phyloP scores from a whole-genome alignment of 2,797 vertebrate genomes.

The Acropternis orthonyx region DNA sequence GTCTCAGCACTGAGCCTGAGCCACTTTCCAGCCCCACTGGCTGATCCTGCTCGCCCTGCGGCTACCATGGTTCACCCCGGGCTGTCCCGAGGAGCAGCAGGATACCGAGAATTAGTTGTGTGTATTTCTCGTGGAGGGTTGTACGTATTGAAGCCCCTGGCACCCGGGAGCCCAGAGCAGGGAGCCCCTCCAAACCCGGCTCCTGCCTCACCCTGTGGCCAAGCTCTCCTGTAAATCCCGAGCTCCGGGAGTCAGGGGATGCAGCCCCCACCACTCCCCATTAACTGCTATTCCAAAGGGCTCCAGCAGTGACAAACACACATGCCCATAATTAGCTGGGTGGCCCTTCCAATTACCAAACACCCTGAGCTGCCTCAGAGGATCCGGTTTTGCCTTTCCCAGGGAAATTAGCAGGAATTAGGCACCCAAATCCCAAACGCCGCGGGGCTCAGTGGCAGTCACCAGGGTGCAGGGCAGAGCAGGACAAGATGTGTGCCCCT shows the following conservation, averaged over 20 bases:
- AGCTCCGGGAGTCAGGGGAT: background rate
- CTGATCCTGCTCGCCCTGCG: background rate
- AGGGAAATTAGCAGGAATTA: constrained; percentile 23
- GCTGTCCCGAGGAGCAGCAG: background rate
- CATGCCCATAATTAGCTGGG: background rate
- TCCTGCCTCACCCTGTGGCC: accelerated
- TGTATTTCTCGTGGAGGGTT: background rate
- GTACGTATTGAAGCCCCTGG: background rate
- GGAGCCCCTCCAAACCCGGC: background rate
- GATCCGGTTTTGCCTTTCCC: background rate
- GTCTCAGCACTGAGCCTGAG: background rate
- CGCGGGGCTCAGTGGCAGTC: background rate
- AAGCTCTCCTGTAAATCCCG: background rate
- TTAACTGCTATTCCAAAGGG: background rate
- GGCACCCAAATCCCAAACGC: background rate
- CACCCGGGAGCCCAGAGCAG: background rate
- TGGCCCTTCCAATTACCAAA: background rate
- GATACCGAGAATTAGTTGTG: background rate
- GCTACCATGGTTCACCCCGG: background rate
- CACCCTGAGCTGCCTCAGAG: background rate
- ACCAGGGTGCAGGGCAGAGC: accelerated
- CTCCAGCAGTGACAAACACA: background rate
- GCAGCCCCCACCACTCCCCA: accelerated
- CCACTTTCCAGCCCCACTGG: background rate
- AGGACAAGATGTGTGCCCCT: background rate